Conservation (phyloP, 2,888 invertebrate species). For the Blastobasis adustella region DNA sequence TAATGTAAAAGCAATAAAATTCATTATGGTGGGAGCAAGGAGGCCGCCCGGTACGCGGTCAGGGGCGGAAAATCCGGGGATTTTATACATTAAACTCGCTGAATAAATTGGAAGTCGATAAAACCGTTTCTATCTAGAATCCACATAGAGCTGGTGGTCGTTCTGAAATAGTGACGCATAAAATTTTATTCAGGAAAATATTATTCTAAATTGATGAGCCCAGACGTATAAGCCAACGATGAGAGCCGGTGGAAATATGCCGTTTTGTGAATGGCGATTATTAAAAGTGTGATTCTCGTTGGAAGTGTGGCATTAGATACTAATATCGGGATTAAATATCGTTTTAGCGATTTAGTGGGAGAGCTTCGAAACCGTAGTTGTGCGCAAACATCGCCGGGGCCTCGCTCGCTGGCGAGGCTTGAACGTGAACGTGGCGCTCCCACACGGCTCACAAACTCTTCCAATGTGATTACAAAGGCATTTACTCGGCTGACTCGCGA, state of each 20-base stretch:
- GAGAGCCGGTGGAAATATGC: not conserved
- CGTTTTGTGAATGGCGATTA: too few species aligned
- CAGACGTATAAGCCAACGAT: constrained; percentile 2
- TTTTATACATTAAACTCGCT: constrained; percentile 52
- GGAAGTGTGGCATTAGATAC: too few species aligned
- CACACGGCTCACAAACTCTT: constrained; percentile 11
- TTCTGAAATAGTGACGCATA: constrained; percentile 35
- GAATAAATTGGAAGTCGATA: constrained; percentile 61
- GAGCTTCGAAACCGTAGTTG: too few species aligned
- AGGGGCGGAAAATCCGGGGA: constrained; percentile 38
- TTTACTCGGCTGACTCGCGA: constrained; percentile 45
- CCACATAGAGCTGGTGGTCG: constrained; percentile 31
- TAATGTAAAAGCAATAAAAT: constrained; percentile 50
- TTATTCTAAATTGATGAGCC: constrained; percentile 20
- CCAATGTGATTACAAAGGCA: constrained; percentile 53
- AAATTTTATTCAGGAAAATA: constrained; percentile 30
- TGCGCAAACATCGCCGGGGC: too few species aligned
- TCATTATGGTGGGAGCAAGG: constrained; percentile 46
- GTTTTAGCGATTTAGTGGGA: too few species aligned
- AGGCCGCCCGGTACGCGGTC: constrained; percentile 37
- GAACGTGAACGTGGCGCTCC: too few species aligned
- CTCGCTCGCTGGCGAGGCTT: too few species aligned
- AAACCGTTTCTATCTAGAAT: constrained; percentile 41
- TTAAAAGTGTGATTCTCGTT: too few species aligned
- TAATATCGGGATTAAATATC: too few species aligned